phyloP scores from a whole-genome alignment of 2,113 vertebrate species.

The Telmatochromis bifrenatus region DNA sequence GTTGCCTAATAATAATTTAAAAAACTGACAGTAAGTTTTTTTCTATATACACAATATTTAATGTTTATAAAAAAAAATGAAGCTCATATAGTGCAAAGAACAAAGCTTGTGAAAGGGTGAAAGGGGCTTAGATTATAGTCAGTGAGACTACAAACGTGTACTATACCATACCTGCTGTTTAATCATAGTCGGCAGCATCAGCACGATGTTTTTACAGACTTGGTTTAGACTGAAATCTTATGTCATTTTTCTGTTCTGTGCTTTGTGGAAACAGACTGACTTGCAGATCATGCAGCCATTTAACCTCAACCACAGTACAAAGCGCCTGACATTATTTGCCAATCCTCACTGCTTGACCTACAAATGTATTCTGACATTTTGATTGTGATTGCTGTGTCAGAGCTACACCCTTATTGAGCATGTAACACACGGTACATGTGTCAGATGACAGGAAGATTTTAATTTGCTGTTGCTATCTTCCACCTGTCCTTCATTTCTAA shows the following conservation, averaged over 20 bases:
- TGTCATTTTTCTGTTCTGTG: neutral
- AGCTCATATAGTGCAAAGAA: neutral
- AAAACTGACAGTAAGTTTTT: neutral
- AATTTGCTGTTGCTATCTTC: neutral
- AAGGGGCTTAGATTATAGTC: neutral
- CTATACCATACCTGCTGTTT: neutral
- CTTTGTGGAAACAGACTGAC: neutral
- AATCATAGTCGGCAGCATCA: accelerated
- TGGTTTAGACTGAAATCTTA: neutral
- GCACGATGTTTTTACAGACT: neutral
- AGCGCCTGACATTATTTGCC: neutral
- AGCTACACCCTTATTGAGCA: neutral
- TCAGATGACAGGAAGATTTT: neutral
- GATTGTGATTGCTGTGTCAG: neutral
- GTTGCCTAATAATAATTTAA: neutral
- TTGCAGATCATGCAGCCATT: neutral
- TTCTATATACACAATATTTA: neutral
- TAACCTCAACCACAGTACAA: neutral
- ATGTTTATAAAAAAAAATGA: neutral
- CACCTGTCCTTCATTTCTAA: conserved; percentile 2
- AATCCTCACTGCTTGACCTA: neutral
- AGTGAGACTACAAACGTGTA: neutral
- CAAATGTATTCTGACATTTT: conserved; percentile 10
- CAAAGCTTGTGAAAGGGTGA: neutral
- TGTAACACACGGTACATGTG: neutral